These are phyloP conservation scores for Bombyx mandarina DNA, from an alignment of 1,140 invertebrate species.

Conservation along the genomic window DNA sequence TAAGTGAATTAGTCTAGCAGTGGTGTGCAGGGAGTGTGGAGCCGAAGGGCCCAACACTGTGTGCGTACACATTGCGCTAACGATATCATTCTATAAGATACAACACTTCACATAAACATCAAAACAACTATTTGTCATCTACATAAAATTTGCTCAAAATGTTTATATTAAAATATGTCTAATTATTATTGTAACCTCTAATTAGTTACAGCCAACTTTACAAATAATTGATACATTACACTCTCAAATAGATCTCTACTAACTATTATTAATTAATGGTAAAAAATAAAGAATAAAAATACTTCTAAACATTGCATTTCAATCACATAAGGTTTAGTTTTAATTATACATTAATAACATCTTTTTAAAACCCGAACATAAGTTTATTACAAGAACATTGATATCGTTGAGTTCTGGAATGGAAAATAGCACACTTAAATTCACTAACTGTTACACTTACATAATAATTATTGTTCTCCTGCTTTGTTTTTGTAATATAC, in stretches of 20 bases:
- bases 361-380: conserved; percentile 68
- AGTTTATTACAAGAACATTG: conserved; percentile 67
- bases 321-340: conserved; percentile 70
- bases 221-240: conserved; percentile 72
- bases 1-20: conserved; percentile 68
- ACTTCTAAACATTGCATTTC: conserved; percentile 72
- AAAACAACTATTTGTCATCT: conserved; percentile 68
- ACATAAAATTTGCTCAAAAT: conserved; percentile 71
- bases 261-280: conserved; percentile 68
- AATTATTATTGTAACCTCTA: conserved; percentile 67
- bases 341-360: conserved; percentile 69
- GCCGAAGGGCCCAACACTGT: conserved; percentile 23
- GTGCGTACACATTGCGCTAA: conserved; percentile 66
- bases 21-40: conserved; percentile 60
- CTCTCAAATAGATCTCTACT: conserved; percentile 71
- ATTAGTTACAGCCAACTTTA: conserved; percentile 71
- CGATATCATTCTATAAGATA: conserved; percentile 41
- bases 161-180: conserved; percentile 70
- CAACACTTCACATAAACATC: conserved; percentile 68
- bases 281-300: conserved; percentile 71
- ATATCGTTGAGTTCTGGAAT: conserved; percentile 71
- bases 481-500: conserved; percentile 69
- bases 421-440: conserved; percentile 71
- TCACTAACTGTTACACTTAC: conserved; percentile 70
- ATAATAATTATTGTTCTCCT: conserved; percentile 71